Evolutionary conservation across 2,888 invertebrate species (phyloP).

Genomic region (Cheilosia scutellata): DNA sequence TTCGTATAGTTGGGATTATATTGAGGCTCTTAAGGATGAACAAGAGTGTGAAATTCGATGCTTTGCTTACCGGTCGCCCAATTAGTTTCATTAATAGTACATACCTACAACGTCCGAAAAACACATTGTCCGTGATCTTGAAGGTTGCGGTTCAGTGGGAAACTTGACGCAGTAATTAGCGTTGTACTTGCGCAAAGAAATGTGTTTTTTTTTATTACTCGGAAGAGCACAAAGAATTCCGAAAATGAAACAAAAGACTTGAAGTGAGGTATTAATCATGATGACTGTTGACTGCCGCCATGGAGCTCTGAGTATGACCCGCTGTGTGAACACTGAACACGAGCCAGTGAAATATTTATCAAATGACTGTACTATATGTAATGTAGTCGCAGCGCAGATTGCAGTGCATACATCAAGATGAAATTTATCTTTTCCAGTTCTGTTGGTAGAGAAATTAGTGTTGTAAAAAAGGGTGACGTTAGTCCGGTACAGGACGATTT

Average conservation of each 20-base stretch:
- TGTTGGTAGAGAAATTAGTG: too few relatives aligned
- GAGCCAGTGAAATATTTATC: slow-evolving; percentile 29
- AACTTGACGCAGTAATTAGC: slow-evolving; percentile 58
- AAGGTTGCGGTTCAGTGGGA: slow-evolving; percentile 40
- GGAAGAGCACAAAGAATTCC: slow-evolving; percentile 33
- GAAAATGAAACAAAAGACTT: slow-evolving; percentile 1
- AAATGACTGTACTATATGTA: slow-evolving; percentile 24
- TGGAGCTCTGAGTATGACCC: slow-evolving; percentile 26
- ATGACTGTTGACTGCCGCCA: slow-evolving; percentile 4
- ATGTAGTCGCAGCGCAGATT: too few relatives aligned
- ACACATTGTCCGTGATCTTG: not conserved
- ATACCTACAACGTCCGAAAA: slow-evolving; percentile 32
- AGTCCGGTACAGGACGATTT: too few relatives aligned
- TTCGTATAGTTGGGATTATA: slow-evolving; percentile 17
- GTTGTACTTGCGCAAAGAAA: slow-evolving; percentile 42
- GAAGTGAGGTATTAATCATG: slow-evolving; percentile 32
- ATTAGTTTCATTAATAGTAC: slow-evolving; percentile 68
- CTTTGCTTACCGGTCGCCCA: slow-evolving; percentile 53
- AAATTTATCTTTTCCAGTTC: not conserved
- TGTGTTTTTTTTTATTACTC: slow-evolving; percentile 7
- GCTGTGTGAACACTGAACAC: slow-evolving; percentile 14
- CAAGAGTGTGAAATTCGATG: slow-evolving; percentile 65
- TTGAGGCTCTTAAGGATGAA: slow-evolving; percentile 38
- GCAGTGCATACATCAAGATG: slow-evolving; percentile 12
- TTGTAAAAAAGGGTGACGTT: too few relatives aligned